A percentile compares a stretch with the other conserved stretches of the same genome.
Evolutionary conservation across 2,113 vertebrate species (phyloP).

Genomic region (Corydoras maculifer): DNA sequence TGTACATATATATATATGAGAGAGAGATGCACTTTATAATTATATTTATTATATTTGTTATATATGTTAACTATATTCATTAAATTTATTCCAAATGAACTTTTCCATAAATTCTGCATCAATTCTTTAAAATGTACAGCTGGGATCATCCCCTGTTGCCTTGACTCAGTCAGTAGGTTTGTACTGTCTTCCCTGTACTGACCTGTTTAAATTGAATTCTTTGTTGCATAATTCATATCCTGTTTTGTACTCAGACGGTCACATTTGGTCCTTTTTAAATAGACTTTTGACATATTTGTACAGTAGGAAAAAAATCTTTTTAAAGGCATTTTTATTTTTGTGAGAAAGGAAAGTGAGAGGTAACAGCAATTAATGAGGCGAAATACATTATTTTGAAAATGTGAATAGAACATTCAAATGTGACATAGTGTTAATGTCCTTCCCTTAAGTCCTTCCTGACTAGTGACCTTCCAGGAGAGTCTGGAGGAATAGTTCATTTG

Average conservation of each 20-base stretch:
- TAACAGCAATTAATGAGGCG: no score
- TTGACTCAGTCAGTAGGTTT: constrained; percentile 46
- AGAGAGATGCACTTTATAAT: no score
- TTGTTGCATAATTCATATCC: constrained; percentile 69
- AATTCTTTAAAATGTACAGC: not conserved
- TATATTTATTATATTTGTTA: no score
- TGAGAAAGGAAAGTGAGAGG: not conserved
- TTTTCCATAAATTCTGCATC: no score
- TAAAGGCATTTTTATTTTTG: no score
- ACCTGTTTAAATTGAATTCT: constrained; percentile 65
- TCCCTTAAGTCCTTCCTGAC: constrained; percentile 52
- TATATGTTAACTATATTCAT: no score
- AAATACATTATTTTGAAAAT: no score
- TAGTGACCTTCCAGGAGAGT: constrained; percentile 42
- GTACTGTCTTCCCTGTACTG: constrained; percentile 56
- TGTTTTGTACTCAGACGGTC: constrained; percentile 61
- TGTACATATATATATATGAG: no score
- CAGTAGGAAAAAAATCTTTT: constrained; percentile 29
- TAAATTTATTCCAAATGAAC: no score
- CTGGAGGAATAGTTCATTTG: constrained; percentile 45
- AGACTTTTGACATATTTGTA: constrained; percentile 47
- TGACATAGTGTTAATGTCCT: constrained; percentile 50
- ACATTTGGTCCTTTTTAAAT: constrained; percentile 38
- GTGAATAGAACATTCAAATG: constrained; percentile 24
- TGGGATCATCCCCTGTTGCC: constrained; percentile 58